These are phyloP conservation scores for Eospalax fontanierii DNA, from an alignment of 2,797 vertebrate genomes.

Conservation along the genomic window DNA sequence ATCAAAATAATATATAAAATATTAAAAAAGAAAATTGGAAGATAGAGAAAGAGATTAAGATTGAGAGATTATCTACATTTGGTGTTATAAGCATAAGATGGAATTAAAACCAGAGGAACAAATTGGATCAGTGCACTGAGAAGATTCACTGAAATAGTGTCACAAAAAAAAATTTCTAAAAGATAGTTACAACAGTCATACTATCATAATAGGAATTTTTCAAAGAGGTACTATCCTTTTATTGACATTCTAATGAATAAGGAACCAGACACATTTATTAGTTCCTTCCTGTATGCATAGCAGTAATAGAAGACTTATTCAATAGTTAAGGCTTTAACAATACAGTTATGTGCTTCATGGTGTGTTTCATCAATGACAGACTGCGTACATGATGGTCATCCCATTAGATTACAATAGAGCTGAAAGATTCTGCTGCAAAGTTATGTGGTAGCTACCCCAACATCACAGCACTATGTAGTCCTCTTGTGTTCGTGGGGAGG, in stretches of 20 bases:
- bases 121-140: background rate
- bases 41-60: background rate
- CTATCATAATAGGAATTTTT: background rate
- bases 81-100: background rate
- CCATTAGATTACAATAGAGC: background rate
- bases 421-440: background rate
- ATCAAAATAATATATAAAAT: no score
- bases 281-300: background rate
- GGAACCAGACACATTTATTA: constrained; percentile 14
- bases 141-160: background rate
- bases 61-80: background rate
- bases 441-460: background rate
- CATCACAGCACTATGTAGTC: background rate
- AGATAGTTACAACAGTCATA: background rate
- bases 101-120: constrained; percentile 15
- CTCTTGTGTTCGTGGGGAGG: no score
- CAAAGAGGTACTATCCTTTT: background rate
- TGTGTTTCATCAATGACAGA: background rate
- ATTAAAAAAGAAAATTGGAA: no score
- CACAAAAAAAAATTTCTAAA: constrained; percentile 14
- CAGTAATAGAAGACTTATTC: constrained; percentile 12
- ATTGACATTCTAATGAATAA: constrained; percentile 36
- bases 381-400: background rate
- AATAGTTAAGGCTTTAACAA: background rate
- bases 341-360: background rate